Evolutionary conservation across 2,113 vertebrate genomes (phyloP), one percentile per base, ranked within the genome.

Genomic region (Trematocara unimaculatum): DNA sequence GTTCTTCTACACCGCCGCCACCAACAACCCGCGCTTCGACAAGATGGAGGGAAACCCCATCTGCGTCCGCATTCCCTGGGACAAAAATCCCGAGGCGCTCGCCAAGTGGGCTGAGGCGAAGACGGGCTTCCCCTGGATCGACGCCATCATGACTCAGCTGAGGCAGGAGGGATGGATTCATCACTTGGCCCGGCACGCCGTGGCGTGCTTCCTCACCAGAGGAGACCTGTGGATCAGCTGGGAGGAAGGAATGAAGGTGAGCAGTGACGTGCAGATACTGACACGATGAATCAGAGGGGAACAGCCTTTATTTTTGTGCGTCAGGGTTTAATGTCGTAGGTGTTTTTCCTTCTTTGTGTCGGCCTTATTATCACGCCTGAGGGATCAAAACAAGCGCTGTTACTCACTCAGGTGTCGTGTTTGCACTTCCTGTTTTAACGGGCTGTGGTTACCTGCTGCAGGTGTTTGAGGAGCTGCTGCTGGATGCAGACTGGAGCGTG

Each of bases 241-340:
- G 96, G 96, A 97, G 87, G 96, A 97, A 85, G 96, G 96, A 20
- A 96, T 96, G 96, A 97, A 97, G 96, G 96, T 97, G 90, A 90
- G 83, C 11, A 2, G 10, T 49, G 40, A 45, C 20, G 13, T 45
- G 38, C 40, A 26, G 42, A 74, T 29, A 74, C 70, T 47, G 70
- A 74, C 29, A 49, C 42, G n/a, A 15, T 42, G 64, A 42, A 4
- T 70, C n/a, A 70, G 35, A 70, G 0, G 2, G 7, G 12, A 15
- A 38, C 31, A 2, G 17, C 58, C n/a, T 23, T 67, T 40, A 1
- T 70, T 67, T 5, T 20, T 38, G 35, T 42, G 35, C 5, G 6
- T 64, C 17, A 38, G 33, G 17, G 18, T 70, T 70, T 70, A 64
- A 67, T 3, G 35, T 4, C 35, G 2, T 42, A 70, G n/a, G 20